These are phyloP conservation scores for Muraenolepis orangiensis DNA, from an alignment of 2,797 vertebrate genomes.

Conservation along the genomic window DNA sequence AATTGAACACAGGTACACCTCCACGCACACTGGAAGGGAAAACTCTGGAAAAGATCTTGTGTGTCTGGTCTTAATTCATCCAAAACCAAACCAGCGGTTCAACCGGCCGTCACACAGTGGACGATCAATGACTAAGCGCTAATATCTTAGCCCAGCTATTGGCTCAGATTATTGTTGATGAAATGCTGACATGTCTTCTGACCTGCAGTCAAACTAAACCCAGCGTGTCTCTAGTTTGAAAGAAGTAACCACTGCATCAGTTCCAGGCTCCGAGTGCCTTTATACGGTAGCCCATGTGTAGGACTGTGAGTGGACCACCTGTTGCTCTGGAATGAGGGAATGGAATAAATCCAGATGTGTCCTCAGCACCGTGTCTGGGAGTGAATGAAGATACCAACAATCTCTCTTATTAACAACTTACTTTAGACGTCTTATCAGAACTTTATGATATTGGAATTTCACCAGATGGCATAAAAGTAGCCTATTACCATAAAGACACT, in stretches of 20 bases:
- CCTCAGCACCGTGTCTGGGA: too few relatives aligned
- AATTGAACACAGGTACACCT: neutral
- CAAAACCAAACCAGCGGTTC: neutral
- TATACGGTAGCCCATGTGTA: too few relatives aligned
- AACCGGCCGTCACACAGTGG: neutral
- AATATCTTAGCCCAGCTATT: neutral
- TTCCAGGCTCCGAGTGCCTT: neutral
- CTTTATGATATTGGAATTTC: neutral
- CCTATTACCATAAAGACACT: too few relatives aligned
- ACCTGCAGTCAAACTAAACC: too few relatives aligned
- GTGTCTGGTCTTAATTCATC: neutral
- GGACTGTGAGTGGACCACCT: too few relatives aligned
- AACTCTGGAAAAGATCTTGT: neutral
- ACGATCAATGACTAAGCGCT: neutral
- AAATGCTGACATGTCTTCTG: neutral
- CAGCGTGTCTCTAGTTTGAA: neutral
- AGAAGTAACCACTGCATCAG: neutral
- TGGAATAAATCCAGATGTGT: too few relatives aligned
- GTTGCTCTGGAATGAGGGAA: too few relatives aligned
- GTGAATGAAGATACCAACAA: too few relatives aligned
- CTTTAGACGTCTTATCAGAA: neutral
- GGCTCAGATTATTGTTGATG: too few relatives aligned
- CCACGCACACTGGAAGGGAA: too few relatives aligned
- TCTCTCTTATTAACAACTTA: too few relatives aligned
- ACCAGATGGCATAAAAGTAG: neutral